Conservation (phyloP, 2,113 vertebrate species). For the Podocnemis expansa region DNA sequence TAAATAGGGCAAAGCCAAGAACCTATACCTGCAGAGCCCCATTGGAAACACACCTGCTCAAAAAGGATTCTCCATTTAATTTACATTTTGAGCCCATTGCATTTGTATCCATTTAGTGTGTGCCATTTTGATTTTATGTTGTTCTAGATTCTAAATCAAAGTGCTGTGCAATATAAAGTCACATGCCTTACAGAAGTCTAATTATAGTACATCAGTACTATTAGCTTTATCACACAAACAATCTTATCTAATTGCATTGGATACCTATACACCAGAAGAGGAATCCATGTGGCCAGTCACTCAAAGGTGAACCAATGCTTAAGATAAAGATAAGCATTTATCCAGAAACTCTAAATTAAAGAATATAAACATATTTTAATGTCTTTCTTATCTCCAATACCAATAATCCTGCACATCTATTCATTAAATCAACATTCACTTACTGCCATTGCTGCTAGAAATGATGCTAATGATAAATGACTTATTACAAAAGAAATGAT, state of each 20-base stretch:
- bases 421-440: conserved; percentile 5
- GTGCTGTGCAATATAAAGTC: background rate
- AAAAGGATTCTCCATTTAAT: background rate
- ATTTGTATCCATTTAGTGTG: background rate
- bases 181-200: background rate
- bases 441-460: background rate
- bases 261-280: background rate
- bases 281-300: background rate
- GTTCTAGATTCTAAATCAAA: background rate
- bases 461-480: conserved; percentile 24
- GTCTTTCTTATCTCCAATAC: background rate
- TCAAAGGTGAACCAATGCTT: background rate
- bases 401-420: background rate
- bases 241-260: background rate
- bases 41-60: background rate
- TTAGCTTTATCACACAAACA: background rate
- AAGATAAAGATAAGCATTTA: background rate
- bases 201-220: background rate
- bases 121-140: background rate
- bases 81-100: background rate
- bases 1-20: background rate
- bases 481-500: background rate
- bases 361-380: background rate
- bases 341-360: background rate
- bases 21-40: background rate